phyloP scores from a whole-genome alignment of 2,113 vertebrate species.

The Chionodraco myersi region DNA sequence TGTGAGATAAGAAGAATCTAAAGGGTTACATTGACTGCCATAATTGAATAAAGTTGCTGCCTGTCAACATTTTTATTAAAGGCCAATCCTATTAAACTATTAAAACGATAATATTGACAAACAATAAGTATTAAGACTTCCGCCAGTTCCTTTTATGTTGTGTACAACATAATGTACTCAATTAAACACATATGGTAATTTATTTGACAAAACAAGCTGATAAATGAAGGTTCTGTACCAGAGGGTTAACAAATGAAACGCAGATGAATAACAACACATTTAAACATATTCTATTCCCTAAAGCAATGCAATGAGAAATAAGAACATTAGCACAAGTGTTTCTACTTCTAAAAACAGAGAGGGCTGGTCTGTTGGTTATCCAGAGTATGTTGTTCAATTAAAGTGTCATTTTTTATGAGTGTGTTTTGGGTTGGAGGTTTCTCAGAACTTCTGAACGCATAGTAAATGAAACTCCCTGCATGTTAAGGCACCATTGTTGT shows the following conservation, averaged over 20 bases:
- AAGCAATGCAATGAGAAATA: not conserved
- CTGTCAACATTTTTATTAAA: conserved; percentile 11
- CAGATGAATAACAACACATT: not conserved
- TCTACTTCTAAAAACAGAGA: not conserved
- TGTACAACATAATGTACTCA: not conserved
- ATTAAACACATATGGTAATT: not conserved
- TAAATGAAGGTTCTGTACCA: no score
- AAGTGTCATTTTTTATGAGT: no score
- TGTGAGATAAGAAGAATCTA: conserved; percentile 14
- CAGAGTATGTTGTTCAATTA: no score
- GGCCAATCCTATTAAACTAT: not conserved
- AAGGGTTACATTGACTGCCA: not conserved
- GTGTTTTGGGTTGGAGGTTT: not conserved
- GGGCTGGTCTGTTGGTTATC: not conserved
- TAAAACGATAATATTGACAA: not conserved
- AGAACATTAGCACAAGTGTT: no score
- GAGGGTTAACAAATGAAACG: not conserved
- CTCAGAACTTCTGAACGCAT: not conserved
- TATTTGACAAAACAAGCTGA: no score
- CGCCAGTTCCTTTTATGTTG: not conserved
- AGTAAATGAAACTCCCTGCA: not conserved
- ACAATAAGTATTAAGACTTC: not conserved
- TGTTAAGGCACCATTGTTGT: not conserved
- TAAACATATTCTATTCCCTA: not conserved
- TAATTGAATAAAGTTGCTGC: conserved; percentile 20